Evolutionary conservation across 2,113 vertebrate species (phyloP).

Genomic region (Herpetotheres cachinnans): DNA sequence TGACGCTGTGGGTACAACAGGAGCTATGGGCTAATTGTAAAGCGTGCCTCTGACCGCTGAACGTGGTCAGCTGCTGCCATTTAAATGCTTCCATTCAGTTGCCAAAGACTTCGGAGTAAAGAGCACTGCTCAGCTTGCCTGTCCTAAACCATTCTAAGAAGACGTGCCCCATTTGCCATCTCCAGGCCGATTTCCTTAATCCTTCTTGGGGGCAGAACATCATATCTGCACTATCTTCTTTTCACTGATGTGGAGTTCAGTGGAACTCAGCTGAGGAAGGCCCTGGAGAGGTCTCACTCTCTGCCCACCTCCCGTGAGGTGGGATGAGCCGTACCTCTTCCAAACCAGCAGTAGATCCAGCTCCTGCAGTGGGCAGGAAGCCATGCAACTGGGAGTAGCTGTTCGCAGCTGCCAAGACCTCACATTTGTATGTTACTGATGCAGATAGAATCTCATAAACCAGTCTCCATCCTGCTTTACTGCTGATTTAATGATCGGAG

Average conservation of each 20-base stretch:
- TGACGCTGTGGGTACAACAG: not conserved
- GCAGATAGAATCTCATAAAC: conserved; percentile 39
- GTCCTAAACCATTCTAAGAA: not conserved
- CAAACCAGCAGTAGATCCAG: not conserved
- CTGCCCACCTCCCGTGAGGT: not conserved
- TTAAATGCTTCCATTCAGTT: not conserved
- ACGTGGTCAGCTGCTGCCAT: not conserved
- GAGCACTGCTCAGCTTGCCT: not conserved
- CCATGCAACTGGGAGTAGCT: not conserved
- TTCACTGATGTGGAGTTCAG: not conserved
- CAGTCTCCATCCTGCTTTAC: conserved; percentile 34
- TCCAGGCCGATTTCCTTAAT: not conserved
- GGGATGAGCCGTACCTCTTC: not conserved
- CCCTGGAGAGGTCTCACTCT: not conserved
- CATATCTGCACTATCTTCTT: accelerated
- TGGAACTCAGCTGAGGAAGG: not conserved
- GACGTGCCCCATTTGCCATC: too few relatives aligned
- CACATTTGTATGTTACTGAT: not conserved
- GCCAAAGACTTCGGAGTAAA: not conserved
- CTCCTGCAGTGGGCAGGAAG: not conserved
- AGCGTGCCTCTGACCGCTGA: accelerated
- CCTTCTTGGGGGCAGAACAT: not conserved
- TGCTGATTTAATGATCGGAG: conserved; percentile 32
- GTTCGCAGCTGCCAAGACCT: conserved; percentile 18
- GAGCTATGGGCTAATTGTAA: not conserved